Conservation (phyloP, 2,113 vertebrate genomes). For the Sorex fumeus region DNA sequence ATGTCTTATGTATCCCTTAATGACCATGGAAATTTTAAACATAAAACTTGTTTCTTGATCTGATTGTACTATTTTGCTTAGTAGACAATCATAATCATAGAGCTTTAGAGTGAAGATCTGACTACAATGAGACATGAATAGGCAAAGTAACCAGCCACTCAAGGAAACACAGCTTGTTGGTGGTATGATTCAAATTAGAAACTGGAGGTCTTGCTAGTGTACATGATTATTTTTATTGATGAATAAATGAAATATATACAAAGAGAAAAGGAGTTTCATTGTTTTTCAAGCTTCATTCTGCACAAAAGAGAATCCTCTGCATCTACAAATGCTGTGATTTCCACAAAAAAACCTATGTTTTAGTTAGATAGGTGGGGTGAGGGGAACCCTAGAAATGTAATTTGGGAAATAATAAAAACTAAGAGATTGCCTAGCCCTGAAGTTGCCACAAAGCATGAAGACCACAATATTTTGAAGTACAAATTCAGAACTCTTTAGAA, state of each 20-base stretch:
- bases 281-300: background rate
- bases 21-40: background rate
- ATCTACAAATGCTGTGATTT: background rate
- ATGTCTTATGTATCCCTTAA: background rate
- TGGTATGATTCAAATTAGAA: background rate
- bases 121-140: background rate
- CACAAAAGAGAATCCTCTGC: background rate
- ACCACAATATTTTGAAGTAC: no score
- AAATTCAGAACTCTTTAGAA: no score
- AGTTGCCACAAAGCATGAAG: no score
- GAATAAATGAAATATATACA: background rate
- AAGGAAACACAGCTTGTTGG: background rate
- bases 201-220: background rate
- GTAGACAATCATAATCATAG: background rate
- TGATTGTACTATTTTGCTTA: background rate
- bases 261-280: conserved; percentile 13
- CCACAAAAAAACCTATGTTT: background rate
- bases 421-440: no score
- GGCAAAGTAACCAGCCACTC: background rate
- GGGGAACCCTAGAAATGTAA: no score
- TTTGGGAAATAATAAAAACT: no score
- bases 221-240: conserved; percentile 3
- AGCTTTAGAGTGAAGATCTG: background rate
- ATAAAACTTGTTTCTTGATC: background rate
- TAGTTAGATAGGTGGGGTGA: no score